Base-by-base conservation (phyloP, 2,797 vertebrate species). In the Fringilla coelebs region DNA sequence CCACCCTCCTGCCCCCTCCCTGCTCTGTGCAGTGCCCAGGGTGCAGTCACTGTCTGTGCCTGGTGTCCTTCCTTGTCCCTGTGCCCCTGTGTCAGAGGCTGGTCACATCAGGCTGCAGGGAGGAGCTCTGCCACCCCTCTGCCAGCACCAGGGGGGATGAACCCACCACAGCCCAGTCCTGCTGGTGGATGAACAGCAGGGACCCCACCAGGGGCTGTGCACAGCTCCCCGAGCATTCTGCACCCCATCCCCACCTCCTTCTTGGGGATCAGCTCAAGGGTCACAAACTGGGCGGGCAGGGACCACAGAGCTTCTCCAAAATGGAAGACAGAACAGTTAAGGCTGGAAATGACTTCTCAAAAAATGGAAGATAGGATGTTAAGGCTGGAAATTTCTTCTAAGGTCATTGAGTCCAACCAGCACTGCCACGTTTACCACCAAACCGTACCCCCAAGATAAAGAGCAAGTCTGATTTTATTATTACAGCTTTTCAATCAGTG, bases 191-290 rank as follows among this genome's bases (percentile, higher is more conserved):
- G 16, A 21, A 6, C 43, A 57, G 28, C 61, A 67, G 72, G n/a
- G 4, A 8, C 38, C 60, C 46, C 17, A 3, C n/a, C 21, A 28
- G 28, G 46, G 48, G 43, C 49, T 75, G 26, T 2, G 1, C 1
- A 1, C 32, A 9, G 19, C 18, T 58, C 24, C 24, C 54, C 0
- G 0, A 1, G n/a, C 17, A 4, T 29, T 22, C 26, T 46, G 57
- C 14, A 13, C 14, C 3, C 19, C 46, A 6, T 34, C 49, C 71
- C 48, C 25, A 13, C 25, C 31, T 63, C 13, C 28, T 51, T 13
- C 63, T 48, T 22, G 19, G 1, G 21, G 72, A n/a, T 5, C 63
- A 74, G 58, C 46, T 31, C 75, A 11, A 31, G 67, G 52, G 40
- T 14, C 25, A 55, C 38, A 17, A 0, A 1, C 1, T 9, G 41